Percentiles rank a stretch among this genome's conserved stretches.
These are phyloP conservation scores for Cryptocheilus praepositus DNA, from an alignment of 2,888 invertebrate genomes.

Conservation along the genomic window DNA sequence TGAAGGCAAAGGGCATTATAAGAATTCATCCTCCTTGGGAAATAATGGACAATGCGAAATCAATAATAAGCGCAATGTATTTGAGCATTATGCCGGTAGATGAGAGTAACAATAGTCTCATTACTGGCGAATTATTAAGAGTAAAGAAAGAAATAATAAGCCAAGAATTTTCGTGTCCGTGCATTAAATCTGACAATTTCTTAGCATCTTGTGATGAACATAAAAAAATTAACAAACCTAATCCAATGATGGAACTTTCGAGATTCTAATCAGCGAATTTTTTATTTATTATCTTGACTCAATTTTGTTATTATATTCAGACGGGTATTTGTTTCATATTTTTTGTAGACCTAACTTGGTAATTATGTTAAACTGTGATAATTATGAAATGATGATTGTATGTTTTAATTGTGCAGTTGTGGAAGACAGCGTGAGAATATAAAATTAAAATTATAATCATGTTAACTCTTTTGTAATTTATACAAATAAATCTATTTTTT, in stretches of 20 bases:
- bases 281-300: too few species aligned
- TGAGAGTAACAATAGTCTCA: background rate
- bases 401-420: background rate
- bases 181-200: conserved; percentile 47
- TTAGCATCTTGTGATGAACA: conserved; percentile 46
- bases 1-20: conserved; percentile 45
- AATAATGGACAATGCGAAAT: conserved; percentile 47
- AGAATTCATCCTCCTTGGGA: conserved; percentile 66
- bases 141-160: conserved; percentile 20
- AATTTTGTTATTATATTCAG: too few species aligned
- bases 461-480: background rate
- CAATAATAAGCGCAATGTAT: conserved; percentile 52
- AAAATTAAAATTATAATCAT: background rate
- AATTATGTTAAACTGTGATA: background rate
- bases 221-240: conserved; percentile 54
- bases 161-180: conserved; percentile 58
- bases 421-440: background rate
- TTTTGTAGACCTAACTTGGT: too few species aligned
- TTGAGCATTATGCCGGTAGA: conserved; percentile 43
- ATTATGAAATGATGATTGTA: background rate
- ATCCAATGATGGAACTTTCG: conserved; percentile 57
- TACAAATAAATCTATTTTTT: background rate
- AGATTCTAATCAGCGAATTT: background rate
- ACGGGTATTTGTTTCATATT: too few species aligned
- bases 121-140: background rate